Percentiles rank a stretch among this genome's conserved stretches.
These are phyloP conservation scores for Paelopatides confundens DNA, from an alignment of 53 echinoderm and acorn worm genomes.

Conservation along the genomic window DNA sequence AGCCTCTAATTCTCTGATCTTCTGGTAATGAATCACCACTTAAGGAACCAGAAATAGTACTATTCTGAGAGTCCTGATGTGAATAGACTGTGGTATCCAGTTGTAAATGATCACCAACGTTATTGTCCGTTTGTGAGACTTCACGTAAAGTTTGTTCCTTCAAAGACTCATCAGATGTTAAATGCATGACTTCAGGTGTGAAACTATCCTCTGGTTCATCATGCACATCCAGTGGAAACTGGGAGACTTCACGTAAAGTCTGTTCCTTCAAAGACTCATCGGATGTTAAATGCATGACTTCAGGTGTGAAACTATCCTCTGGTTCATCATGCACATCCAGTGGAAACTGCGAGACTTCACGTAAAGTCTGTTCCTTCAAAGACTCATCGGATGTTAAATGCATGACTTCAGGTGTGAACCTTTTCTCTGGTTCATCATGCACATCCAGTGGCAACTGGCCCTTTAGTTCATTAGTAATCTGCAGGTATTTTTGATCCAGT, in stretches of 20 bases:
- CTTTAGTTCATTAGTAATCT: not conserved
- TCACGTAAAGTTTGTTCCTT: too few relatives aligned
- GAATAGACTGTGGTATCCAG: not conserved
- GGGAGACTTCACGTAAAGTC: not conserved
- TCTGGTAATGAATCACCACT: conserved; percentile 20
- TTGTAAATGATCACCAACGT: not conserved
- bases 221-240: not conserved
- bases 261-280: too few relatives aligned
- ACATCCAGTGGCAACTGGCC: not conserved
- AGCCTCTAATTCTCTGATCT: conserved; percentile 63
- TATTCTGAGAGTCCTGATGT: conserved; percentile 13
- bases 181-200: too few relatives aligned
- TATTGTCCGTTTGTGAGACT: not conserved
- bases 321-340: too few relatives aligned
- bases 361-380: too few relatives aligned
- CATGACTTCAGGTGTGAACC: too few relatives aligned
- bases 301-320: too few relatives aligned
- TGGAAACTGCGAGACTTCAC: not conserved
- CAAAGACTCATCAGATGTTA: not conserved
- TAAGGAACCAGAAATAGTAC: not conserved
- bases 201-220: too few relatives aligned
- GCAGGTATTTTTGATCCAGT: conserved; percentile 1
- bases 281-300: too few relatives aligned
- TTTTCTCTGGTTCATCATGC: too few relatives aligned
- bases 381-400: too few relatives aligned